Evolutionary conservation across 2,888 invertebrate species (phyloP), one percentile per base, ranked within the genome.

Genomic region (Tanytarsus gracilentus): DNA sequence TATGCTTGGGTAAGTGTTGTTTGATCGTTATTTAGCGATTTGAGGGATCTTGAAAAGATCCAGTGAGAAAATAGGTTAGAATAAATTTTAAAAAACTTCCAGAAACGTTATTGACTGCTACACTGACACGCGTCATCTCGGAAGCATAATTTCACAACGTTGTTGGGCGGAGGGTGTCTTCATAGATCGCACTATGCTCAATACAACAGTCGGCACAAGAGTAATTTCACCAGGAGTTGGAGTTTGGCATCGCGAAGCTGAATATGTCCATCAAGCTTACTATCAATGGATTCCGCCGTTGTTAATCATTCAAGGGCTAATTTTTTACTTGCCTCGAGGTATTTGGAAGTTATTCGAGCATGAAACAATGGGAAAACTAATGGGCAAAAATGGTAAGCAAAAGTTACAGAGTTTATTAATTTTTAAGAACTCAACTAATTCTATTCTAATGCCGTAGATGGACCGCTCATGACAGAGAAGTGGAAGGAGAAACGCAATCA

Each of bases 261-360:
- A 44, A n/a, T 5, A 2, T 1, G 14, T 48, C 2, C n/a, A 7
- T 23, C 39, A 26, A 4, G 4, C 18, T 9, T 58, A 48, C 9
- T 58, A 58, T 23, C 58, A 58, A 58, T 58, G 58, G 58, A 30
- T 58, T 44, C 21, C 33, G 27, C 58, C 58, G 2, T 16, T 58
- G 5, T n/a, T 58, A 8, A 2, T 29, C 2, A 5, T 58, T 6
- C 44, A 48, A 26, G 29, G 48, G 11, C 4, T 58, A 11, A 16
- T 44, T 1, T 9, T 58, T 6, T 58, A 18, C 6, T 8, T 48
- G 16, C 58, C 58, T 7, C 4, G 30, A 3, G 11, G 27, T 3
- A 5, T 48, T 5, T 58, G 58, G 58, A 11, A 48, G 18, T 6
- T 7, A 1, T 44, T 5, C 5, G 58, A 58, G 9, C 44, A 58